phyloP scores from a whole-genome alignment of 2,797 vertebrate species.

The Trematomus bernacchii region DNA sequence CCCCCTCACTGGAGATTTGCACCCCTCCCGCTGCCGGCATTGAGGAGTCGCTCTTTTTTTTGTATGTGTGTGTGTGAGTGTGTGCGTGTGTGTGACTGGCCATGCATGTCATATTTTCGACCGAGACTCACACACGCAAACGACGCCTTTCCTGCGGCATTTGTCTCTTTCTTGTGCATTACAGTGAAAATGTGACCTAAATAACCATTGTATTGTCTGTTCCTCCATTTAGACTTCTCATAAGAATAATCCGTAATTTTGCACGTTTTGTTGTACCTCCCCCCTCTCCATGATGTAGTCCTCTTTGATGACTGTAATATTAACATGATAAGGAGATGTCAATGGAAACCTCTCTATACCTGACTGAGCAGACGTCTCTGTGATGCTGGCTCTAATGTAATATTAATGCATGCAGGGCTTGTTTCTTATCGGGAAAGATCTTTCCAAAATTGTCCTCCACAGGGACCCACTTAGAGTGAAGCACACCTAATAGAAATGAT shows the following conservation, averaged over 20 bases:
- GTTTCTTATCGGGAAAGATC: slow-evolving; percentile 84
- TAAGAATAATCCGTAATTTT: slow-evolving; percentile 74
- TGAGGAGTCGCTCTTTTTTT: slow-evolving; percentile 43
- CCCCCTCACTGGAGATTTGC: slow-evolving; percentile 71
- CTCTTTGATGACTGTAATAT: slow-evolving; percentile 81
- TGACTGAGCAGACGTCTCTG: slow-evolving; percentile 78
- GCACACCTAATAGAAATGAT: slow-evolving; percentile 82
- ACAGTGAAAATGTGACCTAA: slow-evolving; percentile 81
- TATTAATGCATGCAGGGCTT: slow-evolving; percentile 85
- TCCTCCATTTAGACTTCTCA: slow-evolving; percentile 73
- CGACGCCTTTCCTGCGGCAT: slow-evolving; percentile 80
- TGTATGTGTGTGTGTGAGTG: slow-evolving; percentile 1
- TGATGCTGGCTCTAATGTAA: slow-evolving; percentile 83
- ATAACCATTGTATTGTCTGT: slow-evolving; percentile 82
- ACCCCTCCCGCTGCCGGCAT: slow-evolving; percentile 67
- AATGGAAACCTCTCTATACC: slow-evolving; percentile 78
- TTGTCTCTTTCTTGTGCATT: slow-evolving; percentile 79
- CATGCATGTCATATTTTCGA: slow-evolving; percentile 81
- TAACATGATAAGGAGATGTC: slow-evolving; percentile 81
- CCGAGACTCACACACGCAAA: slow-evolving; percentile 52
- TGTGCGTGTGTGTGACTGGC: slow-evolving; percentile 60
- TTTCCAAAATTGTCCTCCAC: slow-evolving; percentile 82
- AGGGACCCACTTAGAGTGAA: slow-evolving; percentile 81
- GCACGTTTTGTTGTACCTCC: slow-evolving; percentile 66
- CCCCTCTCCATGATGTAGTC: slow-evolving; percentile 42